Conservation (phyloP, 2,797 vertebrate genomes). For the Tragopan temminckii region DNA sequence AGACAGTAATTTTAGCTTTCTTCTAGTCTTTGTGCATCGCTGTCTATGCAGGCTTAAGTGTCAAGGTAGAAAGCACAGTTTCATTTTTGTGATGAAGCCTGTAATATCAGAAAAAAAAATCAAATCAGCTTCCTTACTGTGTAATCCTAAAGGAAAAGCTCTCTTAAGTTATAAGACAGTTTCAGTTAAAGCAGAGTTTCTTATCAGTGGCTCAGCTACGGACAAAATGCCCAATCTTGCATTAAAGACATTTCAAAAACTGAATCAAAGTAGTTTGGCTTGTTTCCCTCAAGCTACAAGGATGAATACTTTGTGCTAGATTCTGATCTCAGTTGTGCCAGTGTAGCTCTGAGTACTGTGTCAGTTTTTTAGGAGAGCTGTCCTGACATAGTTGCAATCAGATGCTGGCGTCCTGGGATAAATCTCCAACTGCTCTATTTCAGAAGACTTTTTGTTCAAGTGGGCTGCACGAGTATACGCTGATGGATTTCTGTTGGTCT, state of each 20-base stretch:
- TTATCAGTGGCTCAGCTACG: conserved; percentile 41
- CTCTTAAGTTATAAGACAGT: conserved; percentile 37
- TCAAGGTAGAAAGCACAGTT: conserved; percentile 33
- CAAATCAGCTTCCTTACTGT: conserved; percentile 26
- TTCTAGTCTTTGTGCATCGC: background rate
- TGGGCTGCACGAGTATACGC: too few species aligned
- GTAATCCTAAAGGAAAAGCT: conserved; percentile 54
- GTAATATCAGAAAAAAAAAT: conserved; percentile 45
- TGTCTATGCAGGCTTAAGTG: background rate
- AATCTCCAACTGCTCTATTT: background rate
- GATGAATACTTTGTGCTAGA: background rate
- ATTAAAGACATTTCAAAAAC: conserved; percentile 29
- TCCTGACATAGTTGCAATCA: background rate
- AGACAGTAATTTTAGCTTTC: background rate
- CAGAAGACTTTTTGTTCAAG: background rate
- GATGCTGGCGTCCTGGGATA: background rate
- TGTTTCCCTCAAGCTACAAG: background rate
- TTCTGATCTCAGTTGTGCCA: background rate
- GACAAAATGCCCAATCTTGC: conserved; percentile 27
- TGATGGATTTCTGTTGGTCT: background rate
- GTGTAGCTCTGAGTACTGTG: background rate
- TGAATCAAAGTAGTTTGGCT: conserved; percentile 13
- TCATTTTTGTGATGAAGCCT: conserved; percentile 38
- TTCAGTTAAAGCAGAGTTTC: conserved; percentile 32
- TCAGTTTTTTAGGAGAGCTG: background rate